Conservation (phyloP, 2,797 vertebrate genomes). For the Gouania willdenowi region DNA sequence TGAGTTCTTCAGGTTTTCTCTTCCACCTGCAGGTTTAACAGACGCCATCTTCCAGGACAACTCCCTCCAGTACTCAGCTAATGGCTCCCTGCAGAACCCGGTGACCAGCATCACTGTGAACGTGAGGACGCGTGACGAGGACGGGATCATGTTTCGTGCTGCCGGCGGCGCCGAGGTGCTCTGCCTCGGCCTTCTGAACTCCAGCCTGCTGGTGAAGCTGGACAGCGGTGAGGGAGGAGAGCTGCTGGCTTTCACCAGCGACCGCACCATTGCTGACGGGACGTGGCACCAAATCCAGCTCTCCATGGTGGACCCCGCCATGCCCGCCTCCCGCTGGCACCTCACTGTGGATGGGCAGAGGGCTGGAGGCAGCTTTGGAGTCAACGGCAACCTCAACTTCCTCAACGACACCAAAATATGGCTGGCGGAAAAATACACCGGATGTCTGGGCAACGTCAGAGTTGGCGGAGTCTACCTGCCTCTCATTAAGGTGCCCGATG, state of each 20-base stretch:
- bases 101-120: slow-evolving; percentile 78
- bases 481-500: slow-evolving; percentile 37
- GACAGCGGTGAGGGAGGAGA: slow-evolving; percentile 71
- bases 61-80: slow-evolving; percentile 73
- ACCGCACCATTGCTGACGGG: slow-evolving; percentile 74
- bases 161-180: slow-evolving; percentile 66
- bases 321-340: slow-evolving; percentile 73
- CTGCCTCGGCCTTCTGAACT: slow-evolving; percentile 81
- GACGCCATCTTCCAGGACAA: slow-evolving; percentile 82
- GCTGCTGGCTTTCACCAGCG: slow-evolving; percentile 70
- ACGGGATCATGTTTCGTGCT: slow-evolving; percentile 78
- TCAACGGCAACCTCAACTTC: slow-evolving; percentile 78
- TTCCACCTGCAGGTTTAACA: slow-evolving; percentile 76
- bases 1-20: not conserved
- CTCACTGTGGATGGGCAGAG: slow-evolving; percentile 72
- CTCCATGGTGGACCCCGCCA: slow-evolving; percentile 68
- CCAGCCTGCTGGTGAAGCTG: slow-evolving; percentile 78
- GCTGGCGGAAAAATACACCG: slow-evolving; percentile 86
- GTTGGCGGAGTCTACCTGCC: slow-evolving; percentile 87
- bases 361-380: slow-evolving; percentile 56
- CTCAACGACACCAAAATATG: slow-evolving; percentile 71
- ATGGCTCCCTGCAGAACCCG: slow-evolving; percentile 57
- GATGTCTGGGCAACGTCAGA: slow-evolving; percentile 85
- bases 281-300: slow-evolving; percentile 83
- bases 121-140: slow-evolving; percentile 82